Percentiles rank a stretch among this genome's conserved stretches.
These are phyloP conservation scores for Anastrepha ludens DNA, from an alignment of 1,140 invertebrate species.

Conservation along the genomic window DNA sequence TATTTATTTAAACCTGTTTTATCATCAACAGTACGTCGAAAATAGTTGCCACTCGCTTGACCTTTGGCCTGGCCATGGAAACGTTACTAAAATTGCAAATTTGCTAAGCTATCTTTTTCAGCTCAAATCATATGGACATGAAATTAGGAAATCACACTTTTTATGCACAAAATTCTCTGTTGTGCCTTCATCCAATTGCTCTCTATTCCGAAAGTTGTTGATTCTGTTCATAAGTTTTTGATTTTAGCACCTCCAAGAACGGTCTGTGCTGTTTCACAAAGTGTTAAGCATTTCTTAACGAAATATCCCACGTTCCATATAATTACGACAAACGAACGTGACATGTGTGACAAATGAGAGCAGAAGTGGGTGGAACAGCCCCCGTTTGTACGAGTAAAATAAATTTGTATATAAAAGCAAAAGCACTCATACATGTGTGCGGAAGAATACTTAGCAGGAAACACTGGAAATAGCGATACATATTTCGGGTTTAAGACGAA, in stretches of 20 bases:
- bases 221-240: background rate
- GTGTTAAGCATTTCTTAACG: constrained; percentile 72
- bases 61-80: background rate
- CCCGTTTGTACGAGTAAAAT: too few relatives aligned
- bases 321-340: constrained; percentile 72
- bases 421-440: too few relatives aligned
- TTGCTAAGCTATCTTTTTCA: background rate
- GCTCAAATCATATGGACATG: background rate
- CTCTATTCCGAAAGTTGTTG: background rate
- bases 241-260: background rate
- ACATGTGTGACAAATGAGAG: constrained; percentile 64
- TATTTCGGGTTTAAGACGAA: too few relatives aligned
- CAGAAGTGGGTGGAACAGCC: background rate
- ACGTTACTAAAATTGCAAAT: background rate
- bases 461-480: too few relatives aligned
- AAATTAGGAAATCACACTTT: background rate
- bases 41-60: background rate
- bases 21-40: too few relatives aligned
- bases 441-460: too few relatives aligned
- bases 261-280: constrained; percentile 2
- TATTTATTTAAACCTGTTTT: too few relatives aligned
- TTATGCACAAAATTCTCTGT: background rate
- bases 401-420: too few relatives aligned
- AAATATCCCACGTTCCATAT: constrained; percentile 73
- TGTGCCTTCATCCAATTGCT: too few relatives aligned